Base-by-base conservation (phyloP, 2,113 vertebrate genomes). In the Climacteris rufus region DNA sequence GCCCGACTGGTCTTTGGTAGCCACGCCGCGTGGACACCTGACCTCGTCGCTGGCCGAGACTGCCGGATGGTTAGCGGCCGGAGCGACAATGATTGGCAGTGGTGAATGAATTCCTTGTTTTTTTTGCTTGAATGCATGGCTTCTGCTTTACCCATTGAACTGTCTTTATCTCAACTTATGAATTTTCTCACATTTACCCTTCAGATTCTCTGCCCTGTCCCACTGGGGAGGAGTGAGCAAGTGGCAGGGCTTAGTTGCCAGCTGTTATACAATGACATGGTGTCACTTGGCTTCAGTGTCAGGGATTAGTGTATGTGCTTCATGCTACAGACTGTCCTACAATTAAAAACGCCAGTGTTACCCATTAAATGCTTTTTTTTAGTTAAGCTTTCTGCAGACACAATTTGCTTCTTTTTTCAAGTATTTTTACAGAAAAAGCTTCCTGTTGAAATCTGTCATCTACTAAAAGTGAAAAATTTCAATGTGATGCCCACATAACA, bases 81-180 rank as follows among this genome's bases (percentile, higher is more conserved):
- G n/a, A n/a, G n/a, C n/a, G n/a, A n/a, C n/a, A n/a, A n/a, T 0
- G 0, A 30, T 10, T 30, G 11, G 11, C 28, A 60, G 33, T 21
- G 11, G 20, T 39, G 37, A 89, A 60, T 53, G 1, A 60, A 53
- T 53, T 83, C 31, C 17, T 61, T 54, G 30, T 53, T 39, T 53
- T 3, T 30, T 68, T 53, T 47, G 13, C 30, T 75, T 53, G 13
- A 11, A 15, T 60, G 20, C 14, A 47, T 6, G 9, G 28, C 6
- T 68, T 74, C 82, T 75, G 20, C 13, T 47, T 60, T 75, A 53
- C 13, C 17, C 53, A 27, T 47, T 47, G 39, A 53, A 40, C 39
- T 61, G 11, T n/a, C 14, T 89, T 83, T 31, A 45, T 31, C 45
- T 39, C n/a, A 60, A 22, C 4, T 17, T 5, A 40, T 7, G 11